A percentile compares a stretch with the other conserved stretches of the same genome.
Evolutionary conservation across 2,797 vertebrate species (phyloP).

Genomic region (Bradypodion ventrale): DNA sequence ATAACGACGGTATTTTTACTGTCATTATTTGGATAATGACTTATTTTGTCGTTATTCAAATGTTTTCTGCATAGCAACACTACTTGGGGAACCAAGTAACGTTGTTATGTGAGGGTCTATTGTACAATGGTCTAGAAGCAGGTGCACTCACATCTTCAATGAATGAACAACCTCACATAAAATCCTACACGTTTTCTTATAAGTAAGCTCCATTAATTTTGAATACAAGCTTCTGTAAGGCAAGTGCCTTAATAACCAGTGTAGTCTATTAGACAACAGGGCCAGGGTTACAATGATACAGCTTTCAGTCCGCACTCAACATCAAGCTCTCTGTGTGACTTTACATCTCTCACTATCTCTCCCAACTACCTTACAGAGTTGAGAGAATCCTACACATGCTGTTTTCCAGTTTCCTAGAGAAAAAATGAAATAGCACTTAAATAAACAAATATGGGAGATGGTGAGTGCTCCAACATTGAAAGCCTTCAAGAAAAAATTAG

Average conservation of each 20-base stretch:
- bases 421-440: background rate
- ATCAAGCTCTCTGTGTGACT: background rate
- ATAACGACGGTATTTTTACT: too few species aligned
- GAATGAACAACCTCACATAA: background rate
- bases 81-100: too few species aligned
- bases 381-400: background rate
- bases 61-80: too few species aligned
- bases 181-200: background rate
- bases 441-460: too few species aligned
- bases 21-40: too few species aligned
- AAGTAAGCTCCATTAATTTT: background rate
- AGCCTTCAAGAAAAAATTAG: too few species aligned
- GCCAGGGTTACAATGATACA: background rate
- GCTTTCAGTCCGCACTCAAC: background rate
- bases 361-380: background rate
- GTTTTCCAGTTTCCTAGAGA: background rate
- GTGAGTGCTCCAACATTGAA: too few species aligned
- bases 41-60: too few species aligned
- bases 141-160: background rate
- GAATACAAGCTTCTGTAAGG: background rate
- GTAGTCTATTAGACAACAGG: background rate
- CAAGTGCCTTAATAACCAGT: background rate
- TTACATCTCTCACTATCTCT: background rate
- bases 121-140: background rate
- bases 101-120: too few species aligned